Evolutionary conservation across 2,888 invertebrate genomes (phyloP).

Genomic region (Thelaira solivaga): DNA sequence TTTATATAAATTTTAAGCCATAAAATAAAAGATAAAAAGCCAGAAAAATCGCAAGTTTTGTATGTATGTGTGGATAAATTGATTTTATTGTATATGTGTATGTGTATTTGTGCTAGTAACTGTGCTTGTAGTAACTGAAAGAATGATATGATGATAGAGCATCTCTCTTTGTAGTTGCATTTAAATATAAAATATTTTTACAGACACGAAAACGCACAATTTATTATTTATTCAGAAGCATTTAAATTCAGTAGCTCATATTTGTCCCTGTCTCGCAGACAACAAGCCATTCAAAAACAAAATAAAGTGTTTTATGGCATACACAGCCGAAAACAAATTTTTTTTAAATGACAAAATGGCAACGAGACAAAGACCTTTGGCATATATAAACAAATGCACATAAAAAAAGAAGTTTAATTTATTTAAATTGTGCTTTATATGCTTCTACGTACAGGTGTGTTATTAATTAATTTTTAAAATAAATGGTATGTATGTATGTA

Average conservation of each 20-base stretch:
- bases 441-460: too few relatives aligned
- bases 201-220: conserved; percentile 59
- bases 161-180: conserved; percentile 46
- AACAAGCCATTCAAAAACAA: neutral
- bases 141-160: conserved; percentile 31
- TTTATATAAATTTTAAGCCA: too few relatives aligned
- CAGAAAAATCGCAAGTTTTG: too few relatives aligned
- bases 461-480: too few relatives aligned
- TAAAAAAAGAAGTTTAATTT: too few relatives aligned
- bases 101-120: neutral
- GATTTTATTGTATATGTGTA: neutral
- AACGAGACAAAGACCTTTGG: conserved; percentile 21
- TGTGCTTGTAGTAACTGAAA: neutral
- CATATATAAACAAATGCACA: conserved; percentile 21
- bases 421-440: too few relatives aligned
- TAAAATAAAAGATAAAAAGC: too few relatives aligned
- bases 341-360: conserved; percentile 14
- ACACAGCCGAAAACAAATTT: conserved; percentile 1
- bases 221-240: conserved; percentile 52
- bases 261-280: neutral
- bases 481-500: too few relatives aligned
- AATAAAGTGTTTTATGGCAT: conserved; percentile 13
- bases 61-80: neutral
- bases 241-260: conserved; percentile 9
- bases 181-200: conserved; percentile 42